phyloP scores from a whole-genome alignment of 2,113 vertebrate genomes.

The Clupea harengus region DNA sequence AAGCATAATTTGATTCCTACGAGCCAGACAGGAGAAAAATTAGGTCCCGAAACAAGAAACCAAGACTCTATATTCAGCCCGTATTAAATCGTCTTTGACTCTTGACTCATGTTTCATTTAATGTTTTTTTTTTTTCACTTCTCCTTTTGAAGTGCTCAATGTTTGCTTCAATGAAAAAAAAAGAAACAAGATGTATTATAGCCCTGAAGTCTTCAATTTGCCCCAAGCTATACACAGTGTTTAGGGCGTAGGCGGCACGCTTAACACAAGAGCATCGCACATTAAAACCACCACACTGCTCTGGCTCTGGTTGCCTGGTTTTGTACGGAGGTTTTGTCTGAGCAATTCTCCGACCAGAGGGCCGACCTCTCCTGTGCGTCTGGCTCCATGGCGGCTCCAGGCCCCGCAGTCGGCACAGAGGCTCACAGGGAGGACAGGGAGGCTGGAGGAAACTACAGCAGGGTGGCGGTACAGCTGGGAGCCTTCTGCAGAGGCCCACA shows the following conservation, averaged over 20 bases:
- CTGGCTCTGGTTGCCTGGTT: slow-evolving; percentile 37
- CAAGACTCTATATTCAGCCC: slow-evolving; percentile 1
- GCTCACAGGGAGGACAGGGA: background rate
- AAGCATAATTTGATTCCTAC: slow-evolving; percentile 37
- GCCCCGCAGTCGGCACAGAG: background rate
- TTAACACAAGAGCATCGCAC: slow-evolving; percentile 13
- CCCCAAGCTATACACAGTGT: slow-evolving; percentile 17
- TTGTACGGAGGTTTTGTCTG: slow-evolving; percentile 46
- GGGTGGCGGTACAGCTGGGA: background rate
- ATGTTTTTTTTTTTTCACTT: background rate
- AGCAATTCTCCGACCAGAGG: slow-evolving; percentile 39
- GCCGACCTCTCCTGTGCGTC: background rate
- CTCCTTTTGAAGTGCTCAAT: background rate
- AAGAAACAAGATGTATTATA: slow-evolving; percentile 33
- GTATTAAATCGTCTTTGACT: slow-evolving; percentile 14
- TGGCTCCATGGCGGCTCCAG: background rate
- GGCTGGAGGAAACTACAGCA: background rate
- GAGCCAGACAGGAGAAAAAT: slow-evolving; percentile 10
- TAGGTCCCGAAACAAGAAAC: slow-evolving; percentile 25
- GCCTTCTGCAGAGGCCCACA: slow-evolving; percentile 1
- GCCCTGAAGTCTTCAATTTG: slow-evolving; percentile 37
- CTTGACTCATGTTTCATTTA: slow-evolving; percentile 30
- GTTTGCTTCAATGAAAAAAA: background rate
- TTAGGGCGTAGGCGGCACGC: slow-evolving; percentile 17
- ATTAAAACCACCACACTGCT: slow-evolving; percentile 39